Evolutionary conservation across 1,140 invertebrate genomes (phyloP).

Genomic region (Drosophila prosaltans): DNA sequence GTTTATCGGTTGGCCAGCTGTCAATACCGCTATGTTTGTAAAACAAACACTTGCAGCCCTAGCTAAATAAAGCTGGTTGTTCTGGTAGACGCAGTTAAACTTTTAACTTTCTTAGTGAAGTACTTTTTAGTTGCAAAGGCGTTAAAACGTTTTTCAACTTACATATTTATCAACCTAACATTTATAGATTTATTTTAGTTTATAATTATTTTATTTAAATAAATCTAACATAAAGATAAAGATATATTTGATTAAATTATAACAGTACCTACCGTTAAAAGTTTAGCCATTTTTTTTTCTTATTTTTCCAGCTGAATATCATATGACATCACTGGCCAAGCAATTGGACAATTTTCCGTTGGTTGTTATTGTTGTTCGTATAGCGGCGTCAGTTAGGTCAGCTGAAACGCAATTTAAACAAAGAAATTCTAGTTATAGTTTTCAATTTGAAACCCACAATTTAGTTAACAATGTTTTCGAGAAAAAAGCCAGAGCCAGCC

Average conservation of each 20-base stretch:
- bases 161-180: no score
- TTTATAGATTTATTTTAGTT: no score
- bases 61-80: background rate
- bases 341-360: constrained; percentile 17
- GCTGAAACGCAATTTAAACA: constrained; percentile 50
- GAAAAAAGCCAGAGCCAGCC: constrained; percentile 83
- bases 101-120: no score
- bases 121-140: no score
- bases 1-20: constrained; percentile 12
- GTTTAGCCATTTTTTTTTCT: background rate
- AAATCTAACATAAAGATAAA: no score
- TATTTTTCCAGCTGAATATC: background rate
- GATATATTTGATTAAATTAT: no score
- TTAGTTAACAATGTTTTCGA: constrained; percentile 83
- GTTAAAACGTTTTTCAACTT: no score
- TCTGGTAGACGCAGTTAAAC: background rate
- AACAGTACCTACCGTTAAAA: background rate
- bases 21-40: background rate
- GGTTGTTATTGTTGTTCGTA: constrained; percentile 52
- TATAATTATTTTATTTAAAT: no score
- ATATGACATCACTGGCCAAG: constrained; percentile 6
- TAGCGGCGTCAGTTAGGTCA: constrained; percentile 8
- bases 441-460: background rate
- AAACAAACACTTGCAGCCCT: background rate
- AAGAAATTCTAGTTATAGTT: constrained; percentile 9